These are phyloP conservation scores for Stigmatopora argus DNA, from an alignment of 2,113 vertebrate species.

Conservation along the genomic window DNA sequence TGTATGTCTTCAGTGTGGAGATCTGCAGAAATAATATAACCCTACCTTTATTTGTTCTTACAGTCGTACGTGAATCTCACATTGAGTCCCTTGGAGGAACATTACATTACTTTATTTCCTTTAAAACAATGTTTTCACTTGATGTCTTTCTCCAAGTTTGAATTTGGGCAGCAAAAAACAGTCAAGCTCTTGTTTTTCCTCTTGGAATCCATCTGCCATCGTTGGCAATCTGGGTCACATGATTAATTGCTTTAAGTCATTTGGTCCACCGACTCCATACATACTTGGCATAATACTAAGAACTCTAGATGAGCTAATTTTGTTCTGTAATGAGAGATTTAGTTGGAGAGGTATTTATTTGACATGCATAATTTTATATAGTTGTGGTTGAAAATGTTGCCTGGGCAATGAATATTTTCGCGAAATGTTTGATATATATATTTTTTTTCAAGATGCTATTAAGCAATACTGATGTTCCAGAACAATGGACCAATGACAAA, in stretches of 20 bases:
- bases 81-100: conserved; percentile 19
- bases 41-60: conserved; percentile 9
- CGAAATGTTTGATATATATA: no score
- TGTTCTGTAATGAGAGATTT: not conserved
- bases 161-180: conserved; percentile 18
- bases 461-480: conserved; percentile 80
- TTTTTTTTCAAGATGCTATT: conserved; percentile 77
- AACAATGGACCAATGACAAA: conserved; percentile 84
- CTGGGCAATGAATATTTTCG: no score
- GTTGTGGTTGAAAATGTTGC: not conserved
- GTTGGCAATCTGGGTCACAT: conserved; percentile 37
- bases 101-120: conserved; percentile 35
- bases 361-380: not conserved
- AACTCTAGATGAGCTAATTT: not conserved
- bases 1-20: conserved; percentile 14
- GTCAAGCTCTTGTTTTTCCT: conserved; percentile 16
- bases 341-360: not conserved
- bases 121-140: not conserved
- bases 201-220: conserved; percentile 43
- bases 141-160: conserved; percentile 17
- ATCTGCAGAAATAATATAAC: conserved; percentile 17
- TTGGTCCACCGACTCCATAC: conserved; percentile 13
- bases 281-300: not conserved
- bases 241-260: conserved; percentile 49
- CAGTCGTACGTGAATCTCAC: conserved; percentile 3